These are phyloP conservation scores for Patella pellucida DNA, from an alignment of 2,888 invertebrate genomes.

Conservation along the genomic window DNA sequence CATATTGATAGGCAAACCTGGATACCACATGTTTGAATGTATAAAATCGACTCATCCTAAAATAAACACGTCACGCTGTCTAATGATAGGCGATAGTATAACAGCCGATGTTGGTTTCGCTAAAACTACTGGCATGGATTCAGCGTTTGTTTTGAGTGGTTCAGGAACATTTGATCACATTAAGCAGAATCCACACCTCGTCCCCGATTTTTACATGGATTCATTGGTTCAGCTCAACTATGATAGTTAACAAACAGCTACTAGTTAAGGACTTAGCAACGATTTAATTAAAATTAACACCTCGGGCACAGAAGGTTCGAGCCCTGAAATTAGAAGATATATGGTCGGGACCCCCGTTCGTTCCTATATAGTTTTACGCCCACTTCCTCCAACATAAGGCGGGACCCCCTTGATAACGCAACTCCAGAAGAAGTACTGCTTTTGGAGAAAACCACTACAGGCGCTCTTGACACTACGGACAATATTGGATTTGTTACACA, in stretches of 20 bases:
- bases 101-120: constrained; percentile 57
- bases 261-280: background rate
- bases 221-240: constrained; percentile 34
- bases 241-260: background rate
- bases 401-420: no score
- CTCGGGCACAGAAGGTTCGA: no score
- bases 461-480: no score
- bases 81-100: constrained; percentile 58
- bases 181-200: constrained; percentile 24
- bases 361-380: no score
- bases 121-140: constrained; percentile 52
- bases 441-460: no score
- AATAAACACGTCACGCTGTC: constrained; percentile 40
- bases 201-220: constrained; percentile 44
- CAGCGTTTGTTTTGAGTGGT: constrained; percentile 55
- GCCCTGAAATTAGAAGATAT: no score
- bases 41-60: constrained; percentile 41
- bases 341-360: no score
- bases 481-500: no score
- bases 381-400: no score
- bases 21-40: constrained; percentile 48
- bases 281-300: no score
- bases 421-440: no score
- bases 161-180: constrained; percentile 35
- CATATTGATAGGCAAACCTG: constrained; percentile 57